Percentiles rank a stretch among this genome's conserved stretches.
Evolutionary conservation across 2,797 vertebrate genomes (phyloP).

Genomic region (Euthynnus affinis): DNA sequence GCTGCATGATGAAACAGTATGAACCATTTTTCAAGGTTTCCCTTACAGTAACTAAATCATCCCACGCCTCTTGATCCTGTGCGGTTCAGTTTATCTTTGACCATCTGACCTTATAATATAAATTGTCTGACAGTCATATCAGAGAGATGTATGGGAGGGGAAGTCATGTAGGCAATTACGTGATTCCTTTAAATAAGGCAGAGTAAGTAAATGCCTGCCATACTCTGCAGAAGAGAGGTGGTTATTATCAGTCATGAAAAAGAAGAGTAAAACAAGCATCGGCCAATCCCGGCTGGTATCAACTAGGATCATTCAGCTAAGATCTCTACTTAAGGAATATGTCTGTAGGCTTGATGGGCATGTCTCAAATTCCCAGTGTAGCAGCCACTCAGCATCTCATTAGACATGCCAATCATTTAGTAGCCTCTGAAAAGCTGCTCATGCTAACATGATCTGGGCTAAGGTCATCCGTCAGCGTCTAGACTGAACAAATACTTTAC

Average conservation of each 20-base stretch:
- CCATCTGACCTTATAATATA: constrained; percentile 29
- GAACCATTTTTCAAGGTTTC: neutral
- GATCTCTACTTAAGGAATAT: constrained; percentile 1
- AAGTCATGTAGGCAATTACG: constrained; percentile 5
- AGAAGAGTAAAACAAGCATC: constrained; percentile 28
- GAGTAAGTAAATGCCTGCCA: constrained; percentile 8
- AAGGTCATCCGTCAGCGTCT: constrained; percentile 35
- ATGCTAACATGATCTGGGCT: constrained; percentile 9
- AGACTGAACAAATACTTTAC: constrained; percentile 39
- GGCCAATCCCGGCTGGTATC: neutral
- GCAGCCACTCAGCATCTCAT: constrained; percentile 37
- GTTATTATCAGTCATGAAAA: constrained; percentile 4
- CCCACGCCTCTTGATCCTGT: neutral
- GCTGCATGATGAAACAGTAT: neutral
- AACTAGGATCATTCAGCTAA: constrained; percentile 17
- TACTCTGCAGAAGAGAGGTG: neutral
- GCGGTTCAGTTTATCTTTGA: constrained; percentile 24
- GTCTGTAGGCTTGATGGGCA: constrained; percentile 33
- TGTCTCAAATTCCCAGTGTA: constrained; percentile 44
- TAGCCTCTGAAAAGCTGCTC: neutral
- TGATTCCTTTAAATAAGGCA: constrained; percentile 26
- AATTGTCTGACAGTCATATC: constrained; percentile 15
- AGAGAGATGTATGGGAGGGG: neutral
- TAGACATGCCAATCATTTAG: constrained; percentile 51
- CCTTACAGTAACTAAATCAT: neutral